Evolutionary conservation across 1,140 invertebrate species (phyloP).

Genomic region (Bombus picipes): DNA sequence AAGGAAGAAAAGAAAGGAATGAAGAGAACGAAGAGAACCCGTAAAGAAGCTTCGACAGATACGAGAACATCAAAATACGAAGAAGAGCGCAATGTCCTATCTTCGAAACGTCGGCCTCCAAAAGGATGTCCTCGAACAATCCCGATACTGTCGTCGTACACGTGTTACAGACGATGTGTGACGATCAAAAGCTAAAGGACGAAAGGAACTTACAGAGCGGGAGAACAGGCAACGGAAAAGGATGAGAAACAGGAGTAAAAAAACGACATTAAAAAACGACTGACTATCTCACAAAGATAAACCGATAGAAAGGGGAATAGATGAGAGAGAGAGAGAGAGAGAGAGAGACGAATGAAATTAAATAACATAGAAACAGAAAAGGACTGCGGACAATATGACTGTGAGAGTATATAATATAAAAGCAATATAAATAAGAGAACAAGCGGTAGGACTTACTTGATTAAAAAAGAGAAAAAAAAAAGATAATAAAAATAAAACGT

Average conservation of each 20-base stretch:
- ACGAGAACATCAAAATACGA: not conserved
- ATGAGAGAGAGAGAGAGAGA: not conserved
- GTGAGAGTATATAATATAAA: constrained; percentile 69
- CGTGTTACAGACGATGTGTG: constrained; percentile 15
- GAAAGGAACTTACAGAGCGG: not conserved
- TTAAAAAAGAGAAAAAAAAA: not conserved
- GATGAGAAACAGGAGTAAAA: constrained; percentile 40
- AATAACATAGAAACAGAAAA: constrained; percentile 40
- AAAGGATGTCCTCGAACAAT: constrained; percentile 22
- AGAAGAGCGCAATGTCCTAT: not conserved
- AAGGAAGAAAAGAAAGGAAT: not conserved
- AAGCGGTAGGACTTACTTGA: constrained; percentile 56
- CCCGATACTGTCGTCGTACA: constrained; percentile 26
- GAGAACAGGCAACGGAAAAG: too few relatives aligned
- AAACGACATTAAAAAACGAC: constrained; percentile 15
- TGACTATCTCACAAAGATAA: constrained; percentile 66
- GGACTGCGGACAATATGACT: constrained; percentile 45
- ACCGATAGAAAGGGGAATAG: not conserved
- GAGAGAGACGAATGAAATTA: constrained; percentile 26
- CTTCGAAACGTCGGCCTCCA: constrained; percentile 19
- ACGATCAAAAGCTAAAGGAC: constrained; percentile 24
- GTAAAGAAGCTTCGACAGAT: constrained; percentile 32
- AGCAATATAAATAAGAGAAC: constrained; percentile 70
- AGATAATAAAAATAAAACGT: constrained; percentile 31
- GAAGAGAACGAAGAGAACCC: constrained; percentile 6